Evolutionary conservation across 2,113 vertebrate genomes (phyloP).

Genomic region (Ctenomys sociabilis): DNA sequence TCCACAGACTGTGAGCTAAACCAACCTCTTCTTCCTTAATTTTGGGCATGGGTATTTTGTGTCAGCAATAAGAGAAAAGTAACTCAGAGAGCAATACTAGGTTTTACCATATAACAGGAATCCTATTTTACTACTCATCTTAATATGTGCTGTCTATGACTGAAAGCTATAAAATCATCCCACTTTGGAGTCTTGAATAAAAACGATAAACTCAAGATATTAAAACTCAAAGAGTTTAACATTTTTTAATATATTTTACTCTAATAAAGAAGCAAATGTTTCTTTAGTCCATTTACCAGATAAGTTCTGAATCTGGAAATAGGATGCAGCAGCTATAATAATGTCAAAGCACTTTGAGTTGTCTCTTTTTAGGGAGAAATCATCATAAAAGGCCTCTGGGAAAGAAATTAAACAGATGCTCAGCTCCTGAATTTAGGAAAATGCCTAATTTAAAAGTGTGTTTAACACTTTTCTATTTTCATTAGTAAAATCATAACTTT

Average conservation of each 20-base stretch:
- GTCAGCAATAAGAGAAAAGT: too few species aligned
- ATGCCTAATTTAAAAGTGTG: slow-evolving; percentile 40
- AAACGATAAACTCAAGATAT: slow-evolving; percentile 45
- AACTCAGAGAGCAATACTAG: neutral
- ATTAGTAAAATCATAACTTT: neutral
- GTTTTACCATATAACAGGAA: slow-evolving; percentile 21
- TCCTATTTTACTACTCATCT: slow-evolving; percentile 60
- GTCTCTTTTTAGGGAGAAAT: neutral
- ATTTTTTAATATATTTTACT: slow-evolving; percentile 32
- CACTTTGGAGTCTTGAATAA: slow-evolving; percentile 46
- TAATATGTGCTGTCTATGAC: neutral
- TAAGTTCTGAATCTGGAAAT: slow-evolving; percentile 17
- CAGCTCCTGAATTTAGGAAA: slow-evolving; percentile 45
- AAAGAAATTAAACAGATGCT: slow-evolving; percentile 47
- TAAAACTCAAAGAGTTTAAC: slow-evolving; percentile 38
- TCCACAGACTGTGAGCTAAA: too few species aligned
- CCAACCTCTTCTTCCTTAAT: too few species aligned
- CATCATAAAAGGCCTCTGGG: neutral
- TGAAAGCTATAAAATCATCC: slow-evolving; percentile 3
- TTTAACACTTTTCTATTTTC: slow-evolving; percentile 61
- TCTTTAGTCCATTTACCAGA: slow-evolving; percentile 5
- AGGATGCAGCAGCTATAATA: slow-evolving; percentile 28
- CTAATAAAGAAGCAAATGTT: slow-evolving; percentile 40
- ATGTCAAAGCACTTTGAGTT: neutral
- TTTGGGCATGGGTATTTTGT: too few species aligned